phyloP scores from a whole-genome alignment of 2,797 vertebrate species.

The Dermochelys coriacea region DNA sequence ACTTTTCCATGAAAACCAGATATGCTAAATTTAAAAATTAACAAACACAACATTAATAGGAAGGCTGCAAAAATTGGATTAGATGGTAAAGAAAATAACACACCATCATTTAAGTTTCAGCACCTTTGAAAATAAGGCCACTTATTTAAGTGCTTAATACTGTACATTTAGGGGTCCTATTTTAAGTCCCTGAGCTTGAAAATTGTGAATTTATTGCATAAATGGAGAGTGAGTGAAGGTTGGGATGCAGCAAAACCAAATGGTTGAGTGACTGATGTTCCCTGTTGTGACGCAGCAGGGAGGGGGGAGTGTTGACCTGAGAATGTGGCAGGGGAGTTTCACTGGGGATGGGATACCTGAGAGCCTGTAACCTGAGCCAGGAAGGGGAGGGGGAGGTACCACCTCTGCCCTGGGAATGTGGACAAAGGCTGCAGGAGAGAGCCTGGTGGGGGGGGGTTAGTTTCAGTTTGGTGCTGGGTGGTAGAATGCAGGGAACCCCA shows the following conservation, averaged over 20 bases:
- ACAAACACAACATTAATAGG: background rate
- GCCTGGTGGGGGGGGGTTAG: too few species aligned
- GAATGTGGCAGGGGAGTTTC: too few species aligned
- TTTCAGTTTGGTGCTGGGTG: too few species aligned
- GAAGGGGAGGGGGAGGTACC: too few species aligned
- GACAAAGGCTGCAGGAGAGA: too few species aligned
- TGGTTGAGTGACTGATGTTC: rapidly evolving
- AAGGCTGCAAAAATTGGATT: background rate
- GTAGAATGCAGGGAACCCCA: too few species aligned
- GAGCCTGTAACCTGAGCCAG: too few species aligned
- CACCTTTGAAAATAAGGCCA: background rate
- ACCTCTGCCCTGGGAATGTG: too few species aligned
- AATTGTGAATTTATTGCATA: background rate
- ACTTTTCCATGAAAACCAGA: background rate
- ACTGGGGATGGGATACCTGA: too few species aligned
- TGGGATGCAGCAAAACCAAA: background rate
- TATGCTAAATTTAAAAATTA: background rate
- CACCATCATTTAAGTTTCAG: background rate
- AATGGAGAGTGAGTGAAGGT: background rate
- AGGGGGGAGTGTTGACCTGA: too few species aligned
- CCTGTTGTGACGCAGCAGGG: too few species aligned
- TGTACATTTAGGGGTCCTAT: background rate
- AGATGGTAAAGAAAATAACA: background rate
- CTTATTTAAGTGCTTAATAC: background rate
- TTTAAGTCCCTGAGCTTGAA: background rate